Conservation (phyloP, 2,888 invertebrate species). For the Sycophila texana region DNA sequence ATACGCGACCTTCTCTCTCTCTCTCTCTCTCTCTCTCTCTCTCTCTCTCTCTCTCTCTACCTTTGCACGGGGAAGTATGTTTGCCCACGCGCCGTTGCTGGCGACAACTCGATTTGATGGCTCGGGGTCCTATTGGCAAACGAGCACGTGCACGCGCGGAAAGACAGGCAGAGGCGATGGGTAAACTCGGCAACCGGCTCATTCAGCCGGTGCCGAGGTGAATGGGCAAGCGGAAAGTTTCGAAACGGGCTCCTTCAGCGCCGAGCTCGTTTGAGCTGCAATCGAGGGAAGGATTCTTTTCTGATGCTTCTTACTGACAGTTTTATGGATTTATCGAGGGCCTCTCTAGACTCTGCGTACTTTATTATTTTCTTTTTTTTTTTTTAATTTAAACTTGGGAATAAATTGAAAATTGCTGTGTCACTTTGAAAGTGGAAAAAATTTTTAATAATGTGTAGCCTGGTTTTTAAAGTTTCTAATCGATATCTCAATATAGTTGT, state of each 20-base stretch:
- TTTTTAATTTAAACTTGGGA: too few relatives aligned
- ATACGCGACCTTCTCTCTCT: background rate
- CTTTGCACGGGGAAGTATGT: background rate
- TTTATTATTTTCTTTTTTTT: too few relatives aligned
- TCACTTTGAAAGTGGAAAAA: too few relatives aligned
- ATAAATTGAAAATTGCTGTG: too few relatives aligned
- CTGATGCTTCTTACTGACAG: too few relatives aligned
- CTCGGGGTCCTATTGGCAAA: background rate
- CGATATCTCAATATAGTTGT: too few relatives aligned
- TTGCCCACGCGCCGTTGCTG: constrained; percentile 14
- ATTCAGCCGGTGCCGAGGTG: background rate
- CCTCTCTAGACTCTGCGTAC: background rate
- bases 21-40: too few relatives aligned
- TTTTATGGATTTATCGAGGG: background rate
- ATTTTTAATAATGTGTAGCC: too few relatives aligned
- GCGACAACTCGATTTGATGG: background rate
- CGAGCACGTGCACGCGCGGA: background rate
- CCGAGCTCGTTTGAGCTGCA: background rate
- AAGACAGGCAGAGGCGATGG: background rate
- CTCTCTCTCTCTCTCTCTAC: too few relatives aligned
- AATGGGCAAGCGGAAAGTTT: constrained; percentile 19
- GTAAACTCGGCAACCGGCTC: background rate
- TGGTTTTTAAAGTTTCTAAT: too few relatives aligned
- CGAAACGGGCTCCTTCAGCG: background rate
- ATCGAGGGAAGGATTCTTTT: background rate